Evolutionary conservation across 2,113 vertebrate genomes (phyloP).

Genomic region (Oreochromis aureus): DNA sequence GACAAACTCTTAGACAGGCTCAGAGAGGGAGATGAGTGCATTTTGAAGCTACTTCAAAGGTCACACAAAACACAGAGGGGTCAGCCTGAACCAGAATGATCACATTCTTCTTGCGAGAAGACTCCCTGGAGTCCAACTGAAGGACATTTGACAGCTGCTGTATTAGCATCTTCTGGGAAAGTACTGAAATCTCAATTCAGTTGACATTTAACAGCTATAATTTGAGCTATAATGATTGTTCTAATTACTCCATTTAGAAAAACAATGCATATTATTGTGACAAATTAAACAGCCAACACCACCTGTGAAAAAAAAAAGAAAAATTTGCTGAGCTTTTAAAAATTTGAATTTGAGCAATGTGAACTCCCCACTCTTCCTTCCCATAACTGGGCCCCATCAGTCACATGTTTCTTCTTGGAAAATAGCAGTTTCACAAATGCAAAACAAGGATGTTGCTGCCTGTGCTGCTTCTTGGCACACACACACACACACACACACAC

Average conservation of each 20-base stretch:
- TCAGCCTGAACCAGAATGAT: slow-evolving; percentile 19
- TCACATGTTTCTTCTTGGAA: slow-evolving; percentile 52
- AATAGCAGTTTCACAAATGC: slow-evolving; percentile 44
- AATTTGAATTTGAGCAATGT: background rate
- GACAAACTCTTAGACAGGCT: slow-evolving; percentile 7
- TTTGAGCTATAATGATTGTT: background rate
- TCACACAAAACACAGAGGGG: slow-evolving; percentile 1
- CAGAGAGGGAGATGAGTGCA: background rate
- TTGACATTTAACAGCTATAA: background rate
- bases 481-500: slow-evolving; percentile 1
- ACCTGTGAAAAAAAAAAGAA: background rate
- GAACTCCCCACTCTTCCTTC: background rate
- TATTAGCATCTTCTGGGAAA: background rate
- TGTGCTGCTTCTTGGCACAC: slow-evolving; percentile 15
- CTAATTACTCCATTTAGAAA: background rate
- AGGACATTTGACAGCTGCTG: background rate
- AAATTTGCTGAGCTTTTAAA: background rate
- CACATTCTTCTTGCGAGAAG: background rate
- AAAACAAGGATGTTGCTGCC: slow-evolving; percentile 51
- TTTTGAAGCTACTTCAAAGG: slow-evolving; percentile 15
- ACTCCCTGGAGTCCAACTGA: background rate
- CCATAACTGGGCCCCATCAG: slow-evolving; percentile 32
- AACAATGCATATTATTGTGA: background rate
- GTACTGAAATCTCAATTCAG: background rate
- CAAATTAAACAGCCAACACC: background rate